Percentiles rank a stretch among this genome's conserved stretches.
phyloP scores from a whole-genome alignment of 2,113 vertebrate genomes.

The Acrocephalus arundinaceus region DNA sequence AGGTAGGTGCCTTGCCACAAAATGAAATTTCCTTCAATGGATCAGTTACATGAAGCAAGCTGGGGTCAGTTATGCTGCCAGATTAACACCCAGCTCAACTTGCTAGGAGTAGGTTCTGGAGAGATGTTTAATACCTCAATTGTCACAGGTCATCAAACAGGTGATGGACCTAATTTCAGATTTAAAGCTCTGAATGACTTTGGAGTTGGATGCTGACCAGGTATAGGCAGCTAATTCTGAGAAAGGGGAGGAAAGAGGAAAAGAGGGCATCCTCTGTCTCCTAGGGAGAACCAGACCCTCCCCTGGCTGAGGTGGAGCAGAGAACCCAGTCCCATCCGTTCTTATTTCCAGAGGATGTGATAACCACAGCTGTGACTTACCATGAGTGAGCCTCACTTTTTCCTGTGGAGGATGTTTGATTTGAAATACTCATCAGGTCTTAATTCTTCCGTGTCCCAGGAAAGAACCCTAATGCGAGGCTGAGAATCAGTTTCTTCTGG shows the following conservation, averaged over 20 bases:
- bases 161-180: background rate
- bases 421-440: background rate
- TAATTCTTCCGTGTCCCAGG: background rate
- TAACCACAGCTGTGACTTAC: background rate
- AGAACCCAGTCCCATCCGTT: background rate
- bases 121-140: background rate
- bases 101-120: background rate
- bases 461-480: background rate
- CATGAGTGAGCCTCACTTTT: background rate
- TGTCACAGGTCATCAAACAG: background rate
- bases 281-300: background rate
- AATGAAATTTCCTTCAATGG: background rate
- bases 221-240: background rate
- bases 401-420: background rate
- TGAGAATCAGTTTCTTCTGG: background rate
- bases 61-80: background rate
- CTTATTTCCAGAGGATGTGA: background rate
- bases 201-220: background rate
- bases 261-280: background rate
- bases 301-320: background rate
- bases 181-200: background rate
- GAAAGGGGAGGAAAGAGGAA: background rate
- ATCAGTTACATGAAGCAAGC: background rate
- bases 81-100: background rate
- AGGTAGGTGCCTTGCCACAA: background rate